A percentile compares a stretch with the other conserved stretches of the same genome.
phyloP scores from a whole-genome alignment of 2,888 invertebrate species.

The Celastrina argiolus region DNA sequence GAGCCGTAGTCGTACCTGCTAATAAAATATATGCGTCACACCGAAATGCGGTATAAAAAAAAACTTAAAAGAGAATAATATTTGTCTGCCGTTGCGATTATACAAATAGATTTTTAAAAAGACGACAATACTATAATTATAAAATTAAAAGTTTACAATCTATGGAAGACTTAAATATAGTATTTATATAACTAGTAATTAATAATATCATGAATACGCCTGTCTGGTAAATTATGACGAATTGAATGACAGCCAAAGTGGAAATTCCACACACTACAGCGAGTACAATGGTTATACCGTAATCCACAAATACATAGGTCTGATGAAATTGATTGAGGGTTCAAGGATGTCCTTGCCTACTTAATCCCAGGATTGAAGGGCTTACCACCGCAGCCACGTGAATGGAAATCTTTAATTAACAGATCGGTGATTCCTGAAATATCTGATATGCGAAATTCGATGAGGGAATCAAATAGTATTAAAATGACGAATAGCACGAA shows the following conservation, averaged over 20 bases:
- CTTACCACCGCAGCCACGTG: background rate
- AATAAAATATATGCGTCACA: too few relatives aligned
- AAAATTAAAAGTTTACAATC: too few relatives aligned
- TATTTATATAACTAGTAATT: background rate
- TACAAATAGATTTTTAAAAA: too few relatives aligned
- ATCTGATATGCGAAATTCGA: background rate
- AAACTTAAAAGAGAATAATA: too few relatives aligned
- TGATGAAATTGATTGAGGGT: slow-evolving; percentile 11
- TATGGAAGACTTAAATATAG: too few relatives aligned
- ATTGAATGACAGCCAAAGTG: background rate
- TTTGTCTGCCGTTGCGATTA: too few relatives aligned
- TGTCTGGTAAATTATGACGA: background rate
- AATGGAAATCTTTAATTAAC: background rate
- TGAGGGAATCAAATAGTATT: background rate
- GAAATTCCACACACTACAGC: background rate
- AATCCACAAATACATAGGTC: slow-evolving; percentile 10
- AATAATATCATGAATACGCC: background rate
- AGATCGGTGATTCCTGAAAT: background rate
- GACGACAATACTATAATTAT: too few relatives aligned
- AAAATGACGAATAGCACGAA: too few relatives aligned
- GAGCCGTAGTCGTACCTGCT: too few relatives aligned
- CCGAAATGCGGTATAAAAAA: too few relatives aligned
- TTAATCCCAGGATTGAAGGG: background rate
- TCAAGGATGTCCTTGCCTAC: background rate
- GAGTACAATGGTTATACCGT: background rate